phyloP scores from a whole-genome alignment of 2,797 vertebrate genomes.

The Gymnothorax reevesii region DNA sequence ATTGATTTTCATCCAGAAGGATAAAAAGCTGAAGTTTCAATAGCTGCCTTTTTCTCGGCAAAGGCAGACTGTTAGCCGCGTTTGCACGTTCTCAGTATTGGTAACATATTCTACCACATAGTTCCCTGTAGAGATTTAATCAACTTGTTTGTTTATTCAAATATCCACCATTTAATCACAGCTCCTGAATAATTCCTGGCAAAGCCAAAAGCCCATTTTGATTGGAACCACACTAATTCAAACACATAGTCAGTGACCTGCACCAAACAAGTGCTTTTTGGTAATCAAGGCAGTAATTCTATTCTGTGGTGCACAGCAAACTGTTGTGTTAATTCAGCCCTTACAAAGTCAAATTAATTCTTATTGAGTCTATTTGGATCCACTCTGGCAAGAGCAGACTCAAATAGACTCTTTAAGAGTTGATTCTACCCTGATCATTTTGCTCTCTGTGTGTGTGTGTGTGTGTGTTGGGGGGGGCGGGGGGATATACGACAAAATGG shows the following conservation, averaged over 20 bases:
- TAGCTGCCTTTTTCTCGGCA: neutral
- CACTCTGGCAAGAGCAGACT: too few relatives aligned
- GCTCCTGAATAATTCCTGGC: neutral
- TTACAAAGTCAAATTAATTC: too few relatives aligned
- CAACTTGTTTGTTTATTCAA: neutral
- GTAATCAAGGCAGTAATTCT: neutral
- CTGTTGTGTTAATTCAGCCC: too few relatives aligned
- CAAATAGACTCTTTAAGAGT: too few relatives aligned
- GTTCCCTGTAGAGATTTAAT: neutral
- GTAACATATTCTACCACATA: neutral
- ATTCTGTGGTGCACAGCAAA: neutral
- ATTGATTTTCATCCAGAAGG: neutral
- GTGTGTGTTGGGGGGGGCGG: too few relatives aligned
- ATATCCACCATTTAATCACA: neutral
- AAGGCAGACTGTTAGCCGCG: neutral
- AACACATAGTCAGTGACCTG: neutral
- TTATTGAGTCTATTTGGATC: too few relatives aligned
- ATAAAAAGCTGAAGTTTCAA: neutral
- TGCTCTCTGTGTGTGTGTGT: too few relatives aligned
- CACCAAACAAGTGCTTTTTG: neutral
- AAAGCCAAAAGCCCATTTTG: neutral
- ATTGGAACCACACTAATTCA: neutral
- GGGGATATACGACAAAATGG: too few relatives aligned
- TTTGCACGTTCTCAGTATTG: neutral
- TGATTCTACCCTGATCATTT: too few relatives aligned